Evolutionary conservation across 2,797 vertebrate species (phyloP).

Genomic region (Oreochromis mossambicus): DNA sequence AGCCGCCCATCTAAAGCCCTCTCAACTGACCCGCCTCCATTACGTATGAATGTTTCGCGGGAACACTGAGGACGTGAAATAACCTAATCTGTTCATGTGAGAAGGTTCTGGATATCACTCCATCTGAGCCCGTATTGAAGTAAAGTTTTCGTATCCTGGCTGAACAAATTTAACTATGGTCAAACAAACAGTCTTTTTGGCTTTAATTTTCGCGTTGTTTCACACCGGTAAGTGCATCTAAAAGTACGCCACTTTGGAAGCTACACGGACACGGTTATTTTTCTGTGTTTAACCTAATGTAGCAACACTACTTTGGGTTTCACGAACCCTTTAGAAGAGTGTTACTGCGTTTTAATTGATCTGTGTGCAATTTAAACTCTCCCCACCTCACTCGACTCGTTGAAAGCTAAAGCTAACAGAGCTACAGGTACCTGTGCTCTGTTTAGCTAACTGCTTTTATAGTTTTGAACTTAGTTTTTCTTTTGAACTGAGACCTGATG

Average conservation of each 20-base stretch:
- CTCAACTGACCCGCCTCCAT: accelerated
- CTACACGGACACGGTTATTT: background rate
- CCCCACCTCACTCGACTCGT: background rate
- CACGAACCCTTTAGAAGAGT: background rate
- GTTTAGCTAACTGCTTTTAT: background rate
- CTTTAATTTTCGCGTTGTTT: background rate
- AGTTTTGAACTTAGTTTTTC: background rate
- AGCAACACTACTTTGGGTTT: background rate
- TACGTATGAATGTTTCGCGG: accelerated
- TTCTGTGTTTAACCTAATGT: background rate
- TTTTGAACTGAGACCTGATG: background rate
- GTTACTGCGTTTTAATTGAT: background rate
- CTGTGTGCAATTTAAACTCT: background rate
- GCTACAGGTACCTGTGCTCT: background rate
- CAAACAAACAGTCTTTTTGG: background rate
- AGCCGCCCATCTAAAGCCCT: background rate
- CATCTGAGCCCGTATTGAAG: background rate
- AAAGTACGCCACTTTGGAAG: background rate
- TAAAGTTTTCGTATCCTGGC: background rate
- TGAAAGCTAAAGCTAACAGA: background rate
- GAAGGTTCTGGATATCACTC: background rate
- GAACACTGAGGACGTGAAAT: background rate
- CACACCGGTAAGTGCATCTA: background rate
- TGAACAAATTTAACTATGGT: background rate
- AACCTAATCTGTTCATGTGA: background rate